Base-by-base conservation (phyloP, 2,888 invertebrate species). In the Carcina quercana region DNA sequence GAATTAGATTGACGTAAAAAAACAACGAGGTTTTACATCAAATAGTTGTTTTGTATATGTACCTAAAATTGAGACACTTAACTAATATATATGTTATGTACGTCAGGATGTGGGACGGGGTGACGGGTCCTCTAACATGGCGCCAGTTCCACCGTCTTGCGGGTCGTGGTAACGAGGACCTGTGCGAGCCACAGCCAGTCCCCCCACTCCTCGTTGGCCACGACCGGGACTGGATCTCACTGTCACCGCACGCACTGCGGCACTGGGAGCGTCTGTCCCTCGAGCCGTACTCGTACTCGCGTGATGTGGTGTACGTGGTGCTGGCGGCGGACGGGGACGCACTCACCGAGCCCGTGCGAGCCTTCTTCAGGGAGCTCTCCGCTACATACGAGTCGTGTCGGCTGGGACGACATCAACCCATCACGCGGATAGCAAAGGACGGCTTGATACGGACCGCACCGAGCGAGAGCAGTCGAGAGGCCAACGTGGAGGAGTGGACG, bases 81-180 rank as follows among this genome's bases (percentile, higher is more conserved):
- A n/a, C 3, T 20, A 20, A 20, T 10, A 4, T 3, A 5, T 20
- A 3, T 20, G 3, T 2, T 87, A n/a, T n/a, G n/a, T n/a, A n/a
- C n/a, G n/a, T n/a, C n/a, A n/a, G 95, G 47, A 88, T 96, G 78
- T 97, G 97, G 94, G 97, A 98, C 71, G 95, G 96, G 32, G 96
- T 99, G 24, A 92, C 95, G 43, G 99, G 99, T 1, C 98, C 98
- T 15, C 88, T 99, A 8, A 99, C 98, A 1, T 99, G 98, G 98
- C 88, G 97, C 32, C 96, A 98, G 71, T 98, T 99, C 80, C 98
- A 97, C 86, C 89, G 96, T 37, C 86, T 98, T 38, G 97, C 97
- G 22, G 97, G 97, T 5, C 87, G 97, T 63, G 96, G 96, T 33
- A 95, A 96, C 34, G 95, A 95, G 65, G 97, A 97, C 67, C 92